phyloP scores from a whole-genome alignment of 2,888 invertebrate genomes.

The Ariolimax columbianus region DNA sequence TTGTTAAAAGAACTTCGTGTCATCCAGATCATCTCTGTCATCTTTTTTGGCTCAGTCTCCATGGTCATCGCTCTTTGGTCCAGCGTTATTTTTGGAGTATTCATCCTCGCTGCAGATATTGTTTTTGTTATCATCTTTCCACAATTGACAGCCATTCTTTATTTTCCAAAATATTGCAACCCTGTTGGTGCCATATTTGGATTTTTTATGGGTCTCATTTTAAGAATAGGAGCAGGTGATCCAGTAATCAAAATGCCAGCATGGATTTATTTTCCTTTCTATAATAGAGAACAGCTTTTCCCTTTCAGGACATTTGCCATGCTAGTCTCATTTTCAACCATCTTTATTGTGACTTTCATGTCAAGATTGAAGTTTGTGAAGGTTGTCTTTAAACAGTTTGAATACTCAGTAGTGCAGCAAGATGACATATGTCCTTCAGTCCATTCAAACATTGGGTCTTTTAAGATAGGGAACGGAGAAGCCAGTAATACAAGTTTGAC shows the following conservation, averaged over 20 bases:
- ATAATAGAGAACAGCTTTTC: constrained; percentile 86
- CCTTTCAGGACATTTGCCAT: constrained; percentile 97
- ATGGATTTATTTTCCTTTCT: constrained; percentile 88
- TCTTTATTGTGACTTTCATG: constrained; percentile 58
- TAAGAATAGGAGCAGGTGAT: constrained; percentile 86
- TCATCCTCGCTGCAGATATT: constrained; percentile 69
- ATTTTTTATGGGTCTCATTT: constrained; percentile 41
- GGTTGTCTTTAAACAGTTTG: neutral
- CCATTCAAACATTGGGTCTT: neutral
- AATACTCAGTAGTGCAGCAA: neutral
- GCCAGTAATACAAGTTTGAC: neutral
- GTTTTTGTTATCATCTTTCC: constrained; percentile 71
- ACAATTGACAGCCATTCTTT: constrained; percentile 65
- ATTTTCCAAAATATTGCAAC: constrained; percentile 57
- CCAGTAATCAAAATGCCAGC: constrained; percentile 89
- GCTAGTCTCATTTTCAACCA: constrained; percentile 83
- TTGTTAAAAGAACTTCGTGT: constrained; percentile 57
- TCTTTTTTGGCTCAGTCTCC: constrained; percentile 57
- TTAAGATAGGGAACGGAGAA: neutral
- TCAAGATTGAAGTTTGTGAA: constrained; percentile 16
- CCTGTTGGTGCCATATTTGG: constrained; percentile 61
- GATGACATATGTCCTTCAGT: neutral
- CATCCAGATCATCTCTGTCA: constrained; percentile 59
- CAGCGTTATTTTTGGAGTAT: constrained; percentile 61
- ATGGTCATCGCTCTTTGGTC: constrained; percentile 59